Evolutionary conservation across 2,113 vertebrate genomes (phyloP), one percentile per base, ranked within the genome.

Genomic region (Lagenorhynchus albirostris): DNA sequence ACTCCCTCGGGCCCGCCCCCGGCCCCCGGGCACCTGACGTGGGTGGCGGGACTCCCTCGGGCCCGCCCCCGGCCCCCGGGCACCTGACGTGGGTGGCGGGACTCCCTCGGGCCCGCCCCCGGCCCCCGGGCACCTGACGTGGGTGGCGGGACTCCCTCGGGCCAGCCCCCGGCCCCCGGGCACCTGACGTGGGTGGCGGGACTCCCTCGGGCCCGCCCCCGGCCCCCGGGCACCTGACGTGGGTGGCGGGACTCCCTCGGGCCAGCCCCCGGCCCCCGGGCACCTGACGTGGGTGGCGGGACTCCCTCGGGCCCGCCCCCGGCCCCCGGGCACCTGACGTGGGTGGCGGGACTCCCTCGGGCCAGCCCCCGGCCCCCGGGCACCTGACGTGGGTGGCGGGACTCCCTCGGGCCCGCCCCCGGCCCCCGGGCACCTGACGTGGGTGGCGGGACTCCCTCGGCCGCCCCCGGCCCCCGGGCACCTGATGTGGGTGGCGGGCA

Each of bases 181-280:
- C 98, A 99, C 99, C 99, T 99, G 98, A 99, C 99, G 96, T 99
- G 99, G 14, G 99, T 99, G 84, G 99, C 99, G 1, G 99, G 99
- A n/a, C n/a, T n/a, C n/a, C n/a, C n/a, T n/a, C n/a, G n/a, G n/a
- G n/a, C n/a, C 67, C 1, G 20, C n/a, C 63, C 63, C 31, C 1
- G 63, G 31, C 23, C 89, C 25, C 41, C 1, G 12, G 20, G 95
- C 98, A 99, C 99, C 99, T 99, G 98, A 99, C 99, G 96, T 99
- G 99, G 14, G 99, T 99, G 84, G 99, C 99, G 1, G 99, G 99
- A 21, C 53, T 20, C 53, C 53, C 53, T 55, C 53, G 53, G 1
- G 17, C n/a, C 67, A 0, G n/a, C n/a, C 14, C 63, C 31, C 0
- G 63, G 31, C 58, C 89, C 25, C 41, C 2, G 12, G 20, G 95